Evolutionary conservation across 2,888 invertebrate genomes (phyloP), one percentile per base, ranked within the genome.

Genomic region (Papilio elwesi): DNA sequence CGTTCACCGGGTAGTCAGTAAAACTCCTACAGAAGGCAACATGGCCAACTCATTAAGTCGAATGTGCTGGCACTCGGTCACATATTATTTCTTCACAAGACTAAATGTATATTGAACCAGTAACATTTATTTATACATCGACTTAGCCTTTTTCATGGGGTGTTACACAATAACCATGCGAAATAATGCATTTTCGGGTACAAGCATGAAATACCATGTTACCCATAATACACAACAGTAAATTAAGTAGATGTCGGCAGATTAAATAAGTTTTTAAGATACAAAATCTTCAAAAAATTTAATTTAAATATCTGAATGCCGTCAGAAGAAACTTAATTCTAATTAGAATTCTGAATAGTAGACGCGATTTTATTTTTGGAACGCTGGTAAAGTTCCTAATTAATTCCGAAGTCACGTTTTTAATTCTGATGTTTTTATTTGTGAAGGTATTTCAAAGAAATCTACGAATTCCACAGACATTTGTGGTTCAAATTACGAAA

Each of bases 261-360:
- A 10, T 43, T 59, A 15, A 8, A 43, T 43, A 62, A 12, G 38
- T 7, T 62, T 38, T 59, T 38, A 59, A 59, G 59, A 43, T 43
- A 62, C 9, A 62, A 43, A 43, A 26, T 59, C n/a, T 43, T 43
- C 36, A 38, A 59, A 55, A 36, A 62, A 62, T 43, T n/a, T 11
- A 62, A 62, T 43, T 62, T 15, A 62, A 62, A 62, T 62, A 43
- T 38, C n/a, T 43, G 59, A 43, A 62, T 62, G n/a, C 43, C 43
- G 43, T 62, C 59, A 43, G 59, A 62, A 59, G 59, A 57, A 59
- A 43, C 59, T 62, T 62, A 62, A 62, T 62, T 62, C 59, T 62
- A 62, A 62, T 62, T 62, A 43, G 43, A 62, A 62, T 62, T 38
- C 43, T 62, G 59, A 62, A 62, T 62, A 38, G 59, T n/a, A 15